These are phyloP conservation scores for Oligia strigilis DNA, from an alignment of 2,888 invertebrate genomes.

Conservation along the genomic window DNA sequence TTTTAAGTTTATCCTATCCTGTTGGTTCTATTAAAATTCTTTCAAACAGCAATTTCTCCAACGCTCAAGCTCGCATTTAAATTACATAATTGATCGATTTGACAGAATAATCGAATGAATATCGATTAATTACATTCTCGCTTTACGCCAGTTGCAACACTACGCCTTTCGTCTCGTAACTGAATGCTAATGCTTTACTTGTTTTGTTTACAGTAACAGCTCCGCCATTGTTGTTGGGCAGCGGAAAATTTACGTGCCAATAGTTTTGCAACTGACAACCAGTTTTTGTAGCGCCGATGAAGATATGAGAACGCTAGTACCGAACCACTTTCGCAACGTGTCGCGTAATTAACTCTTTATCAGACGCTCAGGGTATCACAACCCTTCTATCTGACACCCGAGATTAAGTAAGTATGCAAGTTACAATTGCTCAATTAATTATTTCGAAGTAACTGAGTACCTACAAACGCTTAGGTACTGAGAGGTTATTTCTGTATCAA, in stretches of 20 bases:
- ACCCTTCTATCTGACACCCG: constrained; percentile 73
- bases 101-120: constrained; percentile 73
- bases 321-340: constrained; percentile 72
- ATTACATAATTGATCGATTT: constrained; percentile 73
- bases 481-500: constrained; percentile 62
- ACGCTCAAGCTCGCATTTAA: constrained; percentile 50
- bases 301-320: constrained; percentile 80
- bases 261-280: constrained; percentile 81
- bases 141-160: constrained; percentile 65
- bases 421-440: constrained; percentile 78
- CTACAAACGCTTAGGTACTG: constrained; percentile 33
- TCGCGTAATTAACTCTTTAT: constrained; percentile 73
- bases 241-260: constrained; percentile 75
- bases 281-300: constrained; percentile 84
- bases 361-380: constrained; percentile 71
- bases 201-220: constrained; percentile 83
- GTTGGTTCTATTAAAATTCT: constrained; percentile 41
- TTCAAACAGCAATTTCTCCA: constrained; percentile 31
- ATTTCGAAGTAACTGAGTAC: constrained; percentile 64
- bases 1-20: constrained; percentile 52
- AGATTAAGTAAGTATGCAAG: constrained; percentile 75
- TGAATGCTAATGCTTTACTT: constrained; percentile 78
- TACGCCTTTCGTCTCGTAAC: constrained; percentile 67
- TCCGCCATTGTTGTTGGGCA: constrained; percentile 81
- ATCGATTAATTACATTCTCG: constrained; percentile 75